Percentiles rank a stretch among this genome's conserved stretches.
Evolutionary conservation across 92 coral and sea anemone genomes (phyloP).

Genomic region (Parazoanthus darwini): DNA sequence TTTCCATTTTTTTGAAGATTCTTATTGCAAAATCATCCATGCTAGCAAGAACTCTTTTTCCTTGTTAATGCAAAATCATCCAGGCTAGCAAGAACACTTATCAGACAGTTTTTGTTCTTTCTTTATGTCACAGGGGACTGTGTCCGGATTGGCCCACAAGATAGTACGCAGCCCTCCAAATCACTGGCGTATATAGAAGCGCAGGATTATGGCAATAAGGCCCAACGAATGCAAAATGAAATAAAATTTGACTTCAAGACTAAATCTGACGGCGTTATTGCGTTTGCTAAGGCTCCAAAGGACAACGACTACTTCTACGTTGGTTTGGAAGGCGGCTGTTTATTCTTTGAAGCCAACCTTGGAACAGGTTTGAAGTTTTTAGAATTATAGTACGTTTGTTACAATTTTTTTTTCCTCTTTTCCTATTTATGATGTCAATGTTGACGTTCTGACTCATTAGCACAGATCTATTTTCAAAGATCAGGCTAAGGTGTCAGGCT

Average conservation of each 20-base stretch:
- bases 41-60: too few species aligned
- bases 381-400: background rate
- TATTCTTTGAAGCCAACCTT: constrained; percentile 49
- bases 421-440: too few species aligned
- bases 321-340: constrained; percentile 51
- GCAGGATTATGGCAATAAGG: constrained; percentile 16
- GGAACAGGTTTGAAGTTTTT: constrained; percentile 48
- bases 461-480: background rate
- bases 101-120: background rate
- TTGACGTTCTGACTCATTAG: too few species aligned
- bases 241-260: constrained; percentile 54
- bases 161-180: background rate
- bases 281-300: constrained; percentile 49
- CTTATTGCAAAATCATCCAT: too few species aligned
- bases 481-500: background rate
- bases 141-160: constrained; percentile 19
- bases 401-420: background rate
- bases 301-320: constrained; percentile 47
- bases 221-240: constrained; percentile 47
- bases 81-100: background rate
- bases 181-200: constrained; percentile 28
- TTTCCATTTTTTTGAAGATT: too few species aligned
- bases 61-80: too few species aligned
- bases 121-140: background rate
- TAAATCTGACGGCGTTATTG: constrained; percentile 47